phyloP scores from a whole-genome alignment of 2,888 invertebrate genomes.

The Tachina lurida region DNA sequence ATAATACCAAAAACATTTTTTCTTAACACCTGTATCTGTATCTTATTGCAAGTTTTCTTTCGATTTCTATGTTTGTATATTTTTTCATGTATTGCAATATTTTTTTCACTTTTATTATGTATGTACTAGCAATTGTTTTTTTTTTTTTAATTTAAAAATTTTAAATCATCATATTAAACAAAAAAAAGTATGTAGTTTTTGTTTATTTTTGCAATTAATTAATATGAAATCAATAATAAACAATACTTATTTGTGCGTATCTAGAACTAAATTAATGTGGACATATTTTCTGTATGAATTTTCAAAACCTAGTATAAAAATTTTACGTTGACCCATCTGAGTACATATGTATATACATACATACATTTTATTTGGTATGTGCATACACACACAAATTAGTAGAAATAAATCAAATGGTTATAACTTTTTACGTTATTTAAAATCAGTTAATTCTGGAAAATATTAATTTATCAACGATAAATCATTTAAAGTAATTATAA shows the following conservation, averaged over 20 bases:
- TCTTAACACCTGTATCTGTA: no score
- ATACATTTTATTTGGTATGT: neutral
- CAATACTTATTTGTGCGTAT: neutral
- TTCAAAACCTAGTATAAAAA: constrained; percentile 46
- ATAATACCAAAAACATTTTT: no score
- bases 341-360: neutral
- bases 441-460: no score
- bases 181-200: neutral
- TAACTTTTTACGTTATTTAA: no score
- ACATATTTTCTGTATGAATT: constrained; percentile 5
- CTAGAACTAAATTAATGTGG: neutral
- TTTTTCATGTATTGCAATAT: neutral
- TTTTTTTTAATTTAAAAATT: neutral
- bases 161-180: neutral
- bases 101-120: neutral
- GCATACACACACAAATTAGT: no score
- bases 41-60: no score
- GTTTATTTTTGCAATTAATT: neutral
- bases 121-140: neutral
- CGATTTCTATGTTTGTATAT: no score
- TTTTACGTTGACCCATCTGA: constrained; percentile 53
- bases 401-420: no score
- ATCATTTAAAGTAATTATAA: no score
- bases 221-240: neutral
- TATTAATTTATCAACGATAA: neutral